phyloP scores from a whole-genome alignment of 2,797 vertebrate genomes.

The Artibeus jamaicensis region DNA sequence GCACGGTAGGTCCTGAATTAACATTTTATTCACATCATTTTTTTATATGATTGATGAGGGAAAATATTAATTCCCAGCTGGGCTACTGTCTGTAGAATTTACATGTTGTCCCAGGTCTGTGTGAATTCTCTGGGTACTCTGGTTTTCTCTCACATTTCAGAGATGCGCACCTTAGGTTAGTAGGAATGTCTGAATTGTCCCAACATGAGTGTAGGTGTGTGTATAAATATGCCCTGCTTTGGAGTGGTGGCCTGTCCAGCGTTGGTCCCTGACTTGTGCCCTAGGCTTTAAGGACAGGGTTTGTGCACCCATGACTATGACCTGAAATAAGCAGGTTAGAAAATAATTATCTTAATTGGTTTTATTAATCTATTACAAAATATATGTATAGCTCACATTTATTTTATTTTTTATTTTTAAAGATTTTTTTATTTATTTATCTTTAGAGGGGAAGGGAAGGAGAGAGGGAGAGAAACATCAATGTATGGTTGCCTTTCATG shows the following conservation, averaged over 20 bases:
- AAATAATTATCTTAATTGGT: not conserved
- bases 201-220: not conserved
- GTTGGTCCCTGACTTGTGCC: not conserved
- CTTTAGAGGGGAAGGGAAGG: too few species aligned
- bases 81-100: too few species aligned
- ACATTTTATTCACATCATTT: too few species aligned
- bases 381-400: too few species aligned
- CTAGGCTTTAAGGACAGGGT: not conserved
- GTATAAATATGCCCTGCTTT: not conserved
- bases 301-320: not conserved
- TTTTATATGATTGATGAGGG: too few species aligned
- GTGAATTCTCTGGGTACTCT: not conserved
- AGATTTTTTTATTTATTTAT: too few species aligned
- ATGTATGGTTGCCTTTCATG: too few species aligned
- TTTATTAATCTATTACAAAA: too few species aligned
- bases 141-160: not conserved
- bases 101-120: not conserved
- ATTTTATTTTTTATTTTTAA: not conserved
- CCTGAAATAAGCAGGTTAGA: not conserved
- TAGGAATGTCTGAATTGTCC: not conserved
- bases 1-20: too few species aligned
- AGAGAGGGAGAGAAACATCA: too few species aligned
- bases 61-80: too few species aligned
- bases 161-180: not conserved
- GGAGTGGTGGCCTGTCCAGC: not conserved